Conservation (phyloP, 2,888 invertebrate species). For the Drosophila neoperkinsi region DNA sequence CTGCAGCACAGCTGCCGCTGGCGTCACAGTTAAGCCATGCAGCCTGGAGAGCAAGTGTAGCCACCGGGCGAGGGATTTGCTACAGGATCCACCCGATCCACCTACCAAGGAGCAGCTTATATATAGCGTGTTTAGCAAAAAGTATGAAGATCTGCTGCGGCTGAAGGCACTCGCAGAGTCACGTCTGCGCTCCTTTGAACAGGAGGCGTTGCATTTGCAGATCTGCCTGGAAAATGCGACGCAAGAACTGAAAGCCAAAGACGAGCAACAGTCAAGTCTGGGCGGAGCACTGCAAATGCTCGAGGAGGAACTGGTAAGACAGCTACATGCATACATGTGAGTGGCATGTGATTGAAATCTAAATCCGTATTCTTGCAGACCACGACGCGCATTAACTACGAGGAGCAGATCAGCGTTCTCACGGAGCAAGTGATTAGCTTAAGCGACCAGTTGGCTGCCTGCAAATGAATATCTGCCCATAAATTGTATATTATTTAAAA, state of each 20-base stretch:
- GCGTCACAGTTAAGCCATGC: constrained; percentile 74
- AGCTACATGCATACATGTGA: neutral
- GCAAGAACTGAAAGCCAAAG: constrained; percentile 86
- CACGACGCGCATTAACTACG: constrained; percentile 88
- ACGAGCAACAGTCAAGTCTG: constrained; percentile 86
- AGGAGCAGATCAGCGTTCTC: constrained; percentile 88
- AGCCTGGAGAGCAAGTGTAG: constrained; percentile 61
- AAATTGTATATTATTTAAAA: constrained; percentile 52
- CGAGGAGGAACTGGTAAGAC: constrained; percentile 88
- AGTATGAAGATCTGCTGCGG: constrained; percentile 83
- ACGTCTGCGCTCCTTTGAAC: constrained; percentile 78
- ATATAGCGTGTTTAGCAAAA: constrained; percentile 83
- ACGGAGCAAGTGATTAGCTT: constrained; percentile 88
- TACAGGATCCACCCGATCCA: constrained; percentile 67
- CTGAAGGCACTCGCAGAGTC: constrained; percentile 84
- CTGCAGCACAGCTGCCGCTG: constrained; percentile 82
- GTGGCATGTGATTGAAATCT: neutral
- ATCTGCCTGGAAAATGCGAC: constrained; percentile 86
- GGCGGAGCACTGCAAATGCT: constrained; percentile 85
- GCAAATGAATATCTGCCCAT: constrained; percentile 76
- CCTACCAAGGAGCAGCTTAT: constrained; percentile 83
- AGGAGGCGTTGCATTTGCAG: constrained; percentile 85
- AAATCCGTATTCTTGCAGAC: constrained; percentile 65
- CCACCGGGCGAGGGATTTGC: constrained; percentile 65
- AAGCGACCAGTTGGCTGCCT: constrained; percentile 92